Base-by-base conservation (phyloP, 2,888 invertebrate species). In the Patella ulyssiponensis region DNA sequence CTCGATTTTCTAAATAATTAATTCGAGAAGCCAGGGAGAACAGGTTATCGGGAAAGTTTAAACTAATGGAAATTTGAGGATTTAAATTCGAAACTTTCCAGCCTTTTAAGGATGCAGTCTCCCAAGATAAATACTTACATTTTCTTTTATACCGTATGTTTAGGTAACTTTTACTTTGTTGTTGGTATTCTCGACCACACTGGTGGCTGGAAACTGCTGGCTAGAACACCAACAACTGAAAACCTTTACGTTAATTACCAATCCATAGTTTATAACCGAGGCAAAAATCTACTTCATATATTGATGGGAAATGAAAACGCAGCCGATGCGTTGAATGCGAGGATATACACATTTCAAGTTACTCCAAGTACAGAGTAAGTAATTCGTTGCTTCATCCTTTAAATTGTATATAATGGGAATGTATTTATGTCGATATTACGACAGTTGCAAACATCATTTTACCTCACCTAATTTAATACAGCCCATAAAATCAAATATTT, bases 231-330 rank as follows among this genome's bases (percentile, higher is more conserved):
- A 11, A 71, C 73, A 53, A 80, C 84, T 2, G 86, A 86, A 75
- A 54, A 75, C 15, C 70, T 85, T 33, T 86, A 84, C 72, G 81
- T 86, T 1, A 86, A 86, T 74, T 86, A 79, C 72, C 83, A 83
- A 72, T 86, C 84, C 84, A 80, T 84, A 9, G 83, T 84, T 71
- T 79, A 82, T 9, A 84, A 86, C 56, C 71, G 80, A 23, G 78
- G 81, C 23, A 80, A 80, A 23, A 78, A 81, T 27, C 64, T 77
- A 23, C 76, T 82, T 9, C 84, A 80, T 78, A 81, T 83, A 14
- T 72, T 86, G 51, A 73, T 86, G 79, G 86, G 85, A 33, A 86
- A 86, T 75, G 86, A 86, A 74, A 86, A 86, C 56, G 82, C 81
- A 9, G 78, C 85, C 0, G 81, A 82, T 33, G 75, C 71, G 15